These are phyloP conservation scores for Mizuhopecten yessoensis DNA, from an alignment of 1,140 invertebrate species.

Conservation along the genomic window DNA sequence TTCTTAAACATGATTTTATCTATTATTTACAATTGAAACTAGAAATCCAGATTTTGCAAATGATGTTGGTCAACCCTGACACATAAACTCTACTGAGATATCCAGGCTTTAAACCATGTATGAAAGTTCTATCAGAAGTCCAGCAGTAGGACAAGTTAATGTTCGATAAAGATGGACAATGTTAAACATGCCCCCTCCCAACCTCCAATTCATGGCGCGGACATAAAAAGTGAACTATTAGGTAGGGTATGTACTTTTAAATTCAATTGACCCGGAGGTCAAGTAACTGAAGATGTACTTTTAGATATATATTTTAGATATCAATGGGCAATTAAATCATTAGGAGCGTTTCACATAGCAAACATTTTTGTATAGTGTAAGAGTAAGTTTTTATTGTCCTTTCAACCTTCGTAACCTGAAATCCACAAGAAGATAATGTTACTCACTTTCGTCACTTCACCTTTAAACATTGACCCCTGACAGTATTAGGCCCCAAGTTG, in stretches of 20 bases:
- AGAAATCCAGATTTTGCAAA: no score
- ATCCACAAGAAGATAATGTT: neutral
- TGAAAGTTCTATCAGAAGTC: no score
- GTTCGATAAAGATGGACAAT: no score
- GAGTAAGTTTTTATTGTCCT: neutral
- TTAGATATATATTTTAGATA: neutral
- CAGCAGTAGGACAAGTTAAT: no score
- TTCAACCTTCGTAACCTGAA: neutral
- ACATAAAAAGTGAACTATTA: neutral
- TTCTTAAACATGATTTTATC: no score
- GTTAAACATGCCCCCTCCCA: no score
- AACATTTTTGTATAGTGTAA: constrained; percentile 29
- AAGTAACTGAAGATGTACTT: neutral
- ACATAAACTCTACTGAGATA: no score
- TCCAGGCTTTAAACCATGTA: no score
- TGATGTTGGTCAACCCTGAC: no score
- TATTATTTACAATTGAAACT: no score
- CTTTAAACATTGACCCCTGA: neutral
- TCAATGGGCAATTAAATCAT: neutral
- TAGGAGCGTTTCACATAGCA: neutral
- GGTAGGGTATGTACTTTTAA: neutral
- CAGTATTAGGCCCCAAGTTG: neutral
- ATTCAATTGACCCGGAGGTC: neutral
- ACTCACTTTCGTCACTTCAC: neutral
- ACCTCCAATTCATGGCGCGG: neutral